A percentile compares a stretch with the other conserved stretches of the same genome.
These are phyloP conservation scores for Pomacea canaliculata DNA, from an alignment of 2,888 invertebrate genomes.

Conservation along the genomic window DNA sequence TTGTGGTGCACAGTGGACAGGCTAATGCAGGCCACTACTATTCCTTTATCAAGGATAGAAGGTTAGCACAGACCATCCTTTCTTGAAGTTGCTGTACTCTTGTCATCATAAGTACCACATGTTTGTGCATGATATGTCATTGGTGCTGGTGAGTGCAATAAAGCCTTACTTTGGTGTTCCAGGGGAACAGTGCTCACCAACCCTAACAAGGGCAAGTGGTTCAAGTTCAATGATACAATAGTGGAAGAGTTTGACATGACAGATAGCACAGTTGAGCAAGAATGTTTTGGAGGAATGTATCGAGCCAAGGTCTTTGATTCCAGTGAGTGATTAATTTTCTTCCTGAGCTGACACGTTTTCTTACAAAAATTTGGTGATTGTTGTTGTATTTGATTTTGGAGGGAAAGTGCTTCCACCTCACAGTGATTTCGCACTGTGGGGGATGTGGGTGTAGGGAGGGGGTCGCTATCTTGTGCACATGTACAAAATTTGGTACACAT, in stretches of 20 bases:
- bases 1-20: conserved; percentile 73
- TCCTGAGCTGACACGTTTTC: no score
- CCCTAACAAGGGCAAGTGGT: conserved; percentile 71
- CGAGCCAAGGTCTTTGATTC: conserved; percentile 70
- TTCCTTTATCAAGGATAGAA: conserved; percentile 71
- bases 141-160: not conserved
- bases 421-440: no score
- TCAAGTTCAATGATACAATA: conserved; percentile 73
- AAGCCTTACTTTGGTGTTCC: conserved; percentile 25
- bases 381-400: no score
- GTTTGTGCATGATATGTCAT: not conserved
- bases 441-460: no score
- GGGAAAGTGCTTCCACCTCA: no score
- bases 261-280: conserved; percentile 70
- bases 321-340: conserved; percentile 21
- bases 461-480: no score
- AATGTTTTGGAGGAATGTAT: conserved; percentile 73
- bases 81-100: not conserved
- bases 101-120: not conserved
- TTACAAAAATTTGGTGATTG: no score
- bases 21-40: conserved; percentile 74
- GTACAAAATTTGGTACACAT: no score
- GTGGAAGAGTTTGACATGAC: conserved; percentile 72
- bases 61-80: conserved; percentile 41
- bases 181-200: conserved; percentile 69